Conservation (phyloP, 1,140 invertebrate genomes). For the Streblospio benedicti region DNA sequence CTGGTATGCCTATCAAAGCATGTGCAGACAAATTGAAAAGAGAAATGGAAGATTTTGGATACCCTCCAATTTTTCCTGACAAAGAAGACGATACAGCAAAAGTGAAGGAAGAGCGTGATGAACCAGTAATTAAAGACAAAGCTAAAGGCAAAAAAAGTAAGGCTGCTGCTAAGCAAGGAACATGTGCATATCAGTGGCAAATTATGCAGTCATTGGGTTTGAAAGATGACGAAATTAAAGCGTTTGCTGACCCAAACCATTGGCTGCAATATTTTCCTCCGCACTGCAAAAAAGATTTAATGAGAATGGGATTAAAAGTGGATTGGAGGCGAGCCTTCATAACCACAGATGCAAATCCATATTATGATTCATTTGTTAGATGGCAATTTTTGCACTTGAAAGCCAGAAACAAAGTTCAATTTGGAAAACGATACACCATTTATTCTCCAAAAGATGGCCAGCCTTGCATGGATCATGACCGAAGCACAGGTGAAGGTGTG, state of each 20-base stretch:
- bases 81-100: conserved; percentile 45
- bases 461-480: conserved; percentile 99
- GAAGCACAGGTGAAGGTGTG: conserved; percentile 86
- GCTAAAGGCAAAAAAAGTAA: conserved; percentile 99
- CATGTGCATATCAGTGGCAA: conserved; percentile 94
- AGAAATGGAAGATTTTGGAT: conserved; percentile 86
- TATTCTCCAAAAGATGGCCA: conserved; percentile 94
- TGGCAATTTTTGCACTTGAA: conserved; percentile 95
- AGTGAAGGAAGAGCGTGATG: conserved; percentile 33
- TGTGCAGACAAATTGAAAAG: conserved; percentile 95
- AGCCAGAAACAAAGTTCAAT: conserved; percentile 79
- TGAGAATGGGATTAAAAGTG: conserved; percentile 79
- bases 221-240: conserved; percentile 73
- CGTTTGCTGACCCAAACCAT: conserved; percentile 81
- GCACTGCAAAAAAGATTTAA: conserved; percentile 73
- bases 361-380: conserved; percentile 92
- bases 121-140: conserved; percentile 70
- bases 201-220: conserved; percentile 94
- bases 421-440: conserved; percentile 95
- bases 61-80: conserved; percentile 82
- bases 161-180: conserved; percentile 82
- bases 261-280: conserved; percentile 92
- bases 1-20: conserved; percentile 71
- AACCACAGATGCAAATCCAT: conserved; percentile 96
- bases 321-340: conserved; percentile 97